A percentile compares a stretch with the other conserved stretches of the same genome.
Conservation (phyloP, 30 jellyfish, hydroid and myxozoan species). For the Chironex yamaguchii region DNA sequence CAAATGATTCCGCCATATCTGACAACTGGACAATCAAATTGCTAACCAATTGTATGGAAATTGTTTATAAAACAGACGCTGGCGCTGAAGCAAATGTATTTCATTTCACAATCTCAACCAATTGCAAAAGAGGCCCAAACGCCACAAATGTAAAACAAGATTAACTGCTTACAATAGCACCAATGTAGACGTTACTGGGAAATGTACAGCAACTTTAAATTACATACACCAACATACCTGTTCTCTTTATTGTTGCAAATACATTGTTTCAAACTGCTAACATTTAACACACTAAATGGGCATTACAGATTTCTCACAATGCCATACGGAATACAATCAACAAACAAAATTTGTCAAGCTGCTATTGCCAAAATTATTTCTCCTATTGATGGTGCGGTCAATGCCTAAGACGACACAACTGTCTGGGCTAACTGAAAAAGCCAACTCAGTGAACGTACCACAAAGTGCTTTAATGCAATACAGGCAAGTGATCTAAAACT, state of each 20-base stretch:
- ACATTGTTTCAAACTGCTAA: slow-evolving; percentile 5
- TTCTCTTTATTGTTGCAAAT: neutral
- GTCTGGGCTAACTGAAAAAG: slow-evolving; percentile 54
- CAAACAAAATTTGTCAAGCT: slow-evolving; percentile 61
- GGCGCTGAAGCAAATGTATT: slow-evolving; percentile 19
- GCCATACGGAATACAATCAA: slow-evolving; percentile 55
- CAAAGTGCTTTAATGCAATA: neutral
- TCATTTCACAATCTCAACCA: neutral
- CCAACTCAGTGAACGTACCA: neutral
- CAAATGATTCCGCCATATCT: neutral
- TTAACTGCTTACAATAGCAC: neutral
- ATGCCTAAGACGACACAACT: slow-evolving; percentile 57
- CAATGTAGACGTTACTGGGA: neutral
- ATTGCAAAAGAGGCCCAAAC: neutral
- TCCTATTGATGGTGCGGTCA: slow-evolving; percentile 45
- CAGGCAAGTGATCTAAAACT: slow-evolving; percentile 35
- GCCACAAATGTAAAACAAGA: neutral
- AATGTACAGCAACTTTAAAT: neutral
- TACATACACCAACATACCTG: neutral
- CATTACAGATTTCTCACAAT: slow-evolving; percentile 2
- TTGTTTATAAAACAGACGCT: neutral
- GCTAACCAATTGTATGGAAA: neutral
- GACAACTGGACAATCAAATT: slow-evolving; percentile 1
- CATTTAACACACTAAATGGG: slow-evolving; percentile 48
- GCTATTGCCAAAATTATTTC: slow-evolving; percentile 20